Evolutionary conservation across 2,113 vertebrate genomes (phyloP).

Genomic region (Siniperca knerii): DNA sequence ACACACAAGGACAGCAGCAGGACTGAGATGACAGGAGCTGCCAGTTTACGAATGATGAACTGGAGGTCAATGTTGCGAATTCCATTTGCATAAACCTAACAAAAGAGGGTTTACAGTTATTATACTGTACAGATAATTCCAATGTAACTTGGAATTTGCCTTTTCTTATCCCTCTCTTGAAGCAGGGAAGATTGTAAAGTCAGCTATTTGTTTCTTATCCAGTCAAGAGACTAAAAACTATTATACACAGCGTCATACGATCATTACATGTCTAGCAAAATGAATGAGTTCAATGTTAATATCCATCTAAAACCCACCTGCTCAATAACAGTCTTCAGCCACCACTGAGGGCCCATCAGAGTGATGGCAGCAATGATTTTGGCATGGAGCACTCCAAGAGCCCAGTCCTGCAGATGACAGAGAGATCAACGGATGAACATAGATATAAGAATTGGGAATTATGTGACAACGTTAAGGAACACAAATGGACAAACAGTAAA

Average conservation of each 20-base stretch:
- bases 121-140: neutral
- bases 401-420: conserved; percentile 90
- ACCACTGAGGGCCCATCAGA: conserved; percentile 99
- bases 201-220: neutral
- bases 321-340: conserved; percentile 98
- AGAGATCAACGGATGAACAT: conserved; percentile 1
- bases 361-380: conserved; percentile 99
- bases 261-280: neutral
- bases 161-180: neutral
- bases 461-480: neutral
- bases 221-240: neutral
- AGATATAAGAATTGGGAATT: neutral
- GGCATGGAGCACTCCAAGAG: conserved; percentile 98
- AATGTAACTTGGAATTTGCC: neutral
- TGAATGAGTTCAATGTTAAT: neutral
- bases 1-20: conserved; percentile 94
- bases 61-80: conserved; percentile 99
- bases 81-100: conserved; percentile 95
- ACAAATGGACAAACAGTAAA: neutral
- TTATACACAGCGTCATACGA: neutral
- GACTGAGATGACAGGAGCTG: conserved; percentile 95
- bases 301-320: conserved; percentile 83
- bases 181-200: neutral
- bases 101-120: neutral
- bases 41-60: conserved; percentile 96